Base-by-base conservation (phyloP, 1,140 invertebrate species). In the Aphidius gifuensis region DNA sequence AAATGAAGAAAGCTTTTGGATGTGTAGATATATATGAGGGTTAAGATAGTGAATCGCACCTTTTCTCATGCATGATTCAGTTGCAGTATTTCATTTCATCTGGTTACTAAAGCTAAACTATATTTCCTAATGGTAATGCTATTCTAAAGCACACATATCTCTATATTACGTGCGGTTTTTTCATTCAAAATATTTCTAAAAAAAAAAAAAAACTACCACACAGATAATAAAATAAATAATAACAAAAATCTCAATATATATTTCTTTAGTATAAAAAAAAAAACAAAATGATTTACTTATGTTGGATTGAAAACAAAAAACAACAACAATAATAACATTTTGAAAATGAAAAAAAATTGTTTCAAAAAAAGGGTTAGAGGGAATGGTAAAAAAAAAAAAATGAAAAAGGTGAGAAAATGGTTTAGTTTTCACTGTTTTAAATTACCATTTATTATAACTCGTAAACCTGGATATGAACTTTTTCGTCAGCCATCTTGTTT, bases 361-460 rank as follows among this genome's bases (percentile, higher is more conserved):
- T 32, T 32, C 0, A 32, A 32, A 32, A 32, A 32, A 32, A 60
- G 49, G 45, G 40, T 60, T 53, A 21, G 46, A 7, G 23, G 39
- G 2, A 40, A 23, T 9, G 8, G 6, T 54, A n/a, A 43, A 60
- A 62, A 60, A 54, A 42, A 51, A 43, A 51, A 45, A 45, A 48
- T 16, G 16, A 54, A 62, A 59, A 51, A 63, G 55, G 38, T 44
- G 50, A 60, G 45, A 56, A 32, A 32, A 81, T 79, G 80, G 77
- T 80, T 32, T 80, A 80, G 77, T 81, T 81, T 77, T 81, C 78
- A 74, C 79, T 81, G 79, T 78, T 81, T 81, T 81, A 81, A 81
- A 81, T 81, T 81, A 80, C 78, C 79, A 81, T 81, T 80, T 80
- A 80, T 81, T 81, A 81, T 78, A 71, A 80, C 77, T 71, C 77